A percentile compares a stretch with the other conserved stretches of the same genome.
Conservation (phyloP, 2,113 vertebrate genomes). For the Cottus gobio region DNA sequence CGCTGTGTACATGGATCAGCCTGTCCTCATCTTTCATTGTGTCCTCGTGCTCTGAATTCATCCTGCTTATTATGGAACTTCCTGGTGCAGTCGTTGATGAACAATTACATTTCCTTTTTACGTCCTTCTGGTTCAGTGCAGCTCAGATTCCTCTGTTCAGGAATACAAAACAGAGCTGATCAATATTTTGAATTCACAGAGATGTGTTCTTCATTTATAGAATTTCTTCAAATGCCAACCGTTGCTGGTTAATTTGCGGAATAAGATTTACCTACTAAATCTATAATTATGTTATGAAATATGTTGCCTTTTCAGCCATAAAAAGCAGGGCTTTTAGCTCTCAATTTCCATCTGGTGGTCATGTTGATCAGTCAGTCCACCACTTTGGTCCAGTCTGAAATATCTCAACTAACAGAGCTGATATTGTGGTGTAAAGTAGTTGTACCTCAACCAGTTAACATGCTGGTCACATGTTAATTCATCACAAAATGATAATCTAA, state of each 20-base stretch:
- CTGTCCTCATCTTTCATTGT: conserved; percentile 5
- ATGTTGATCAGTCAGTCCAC: not conserved
- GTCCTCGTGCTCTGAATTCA: conserved; percentile 30
- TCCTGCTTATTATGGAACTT: conserved; percentile 36
- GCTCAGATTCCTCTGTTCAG: not conserved
- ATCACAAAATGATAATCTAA: not conserved
- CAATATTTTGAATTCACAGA: not conserved
- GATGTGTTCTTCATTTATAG: not conserved
- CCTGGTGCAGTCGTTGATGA: not conserved
- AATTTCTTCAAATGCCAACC: not conserved
- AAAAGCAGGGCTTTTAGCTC: not conserved
- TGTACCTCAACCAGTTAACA: too few species aligned
- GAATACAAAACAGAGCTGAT: not conserved
- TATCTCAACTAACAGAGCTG: not conserved
- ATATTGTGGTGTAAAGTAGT: too few species aligned
- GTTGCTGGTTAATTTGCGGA: not conserved
- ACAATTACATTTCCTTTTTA: conserved; percentile 10
- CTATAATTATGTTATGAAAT: not conserved
- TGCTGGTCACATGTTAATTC: too few species aligned
- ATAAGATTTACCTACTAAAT: not conserved
- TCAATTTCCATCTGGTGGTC: not conserved
- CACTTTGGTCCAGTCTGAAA: not conserved
- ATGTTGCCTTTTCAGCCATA: not conserved
- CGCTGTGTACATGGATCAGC: not conserved
- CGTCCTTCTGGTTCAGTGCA: not conserved